Conservation (phyloP, 1,140 invertebrate species). For the Macrotrachela quadricornifera region DNA sequence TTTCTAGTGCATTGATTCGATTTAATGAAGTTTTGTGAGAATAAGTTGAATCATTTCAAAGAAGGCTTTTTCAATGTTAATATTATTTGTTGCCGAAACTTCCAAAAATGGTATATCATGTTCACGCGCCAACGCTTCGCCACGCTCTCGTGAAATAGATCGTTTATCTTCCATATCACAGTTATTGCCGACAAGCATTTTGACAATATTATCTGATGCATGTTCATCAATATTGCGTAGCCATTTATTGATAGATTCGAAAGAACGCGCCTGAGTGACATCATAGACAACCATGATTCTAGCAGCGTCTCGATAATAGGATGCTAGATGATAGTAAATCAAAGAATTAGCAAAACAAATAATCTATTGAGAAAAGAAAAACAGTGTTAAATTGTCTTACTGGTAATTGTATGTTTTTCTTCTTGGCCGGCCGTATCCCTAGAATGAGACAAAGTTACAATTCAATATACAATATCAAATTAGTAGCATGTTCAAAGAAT, state of each 20-base stretch:
- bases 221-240: slow-evolving; percentile 93
- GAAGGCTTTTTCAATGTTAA: slow-evolving; percentile 3
- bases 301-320: slow-evolving; percentile 10
- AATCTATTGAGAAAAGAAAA: too few relatives aligned
- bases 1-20: too few relatives aligned
- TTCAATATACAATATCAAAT: background rate
- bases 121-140: slow-evolving; percentile 72
- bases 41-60: background rate
- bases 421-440: slow-evolving; percentile 44
- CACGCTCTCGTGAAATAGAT: slow-evolving; percentile 65
- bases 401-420: slow-evolving; percentile 42
- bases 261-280: slow-evolving; percentile 90
- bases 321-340: background rate
- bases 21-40: background rate
- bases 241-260: slow-evolving; percentile 97
- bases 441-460: background rate
- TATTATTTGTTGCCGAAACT: slow-evolving; percentile 87
- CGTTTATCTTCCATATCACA: slow-evolving; percentile 96
- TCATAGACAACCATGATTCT: slow-evolving; percentile 96
- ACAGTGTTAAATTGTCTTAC: too few relatives aligned
- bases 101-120: slow-evolving; percentile 95
- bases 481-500: too few relatives aligned
- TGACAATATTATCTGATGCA: slow-evolving; percentile 97
- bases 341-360: slow-evolving; percentile 8
- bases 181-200: slow-evolving; percentile 98